Evolutionary conservation across 2,888 invertebrate genomes (phyloP).

Genomic region (Calameuta pallipes): DNA sequence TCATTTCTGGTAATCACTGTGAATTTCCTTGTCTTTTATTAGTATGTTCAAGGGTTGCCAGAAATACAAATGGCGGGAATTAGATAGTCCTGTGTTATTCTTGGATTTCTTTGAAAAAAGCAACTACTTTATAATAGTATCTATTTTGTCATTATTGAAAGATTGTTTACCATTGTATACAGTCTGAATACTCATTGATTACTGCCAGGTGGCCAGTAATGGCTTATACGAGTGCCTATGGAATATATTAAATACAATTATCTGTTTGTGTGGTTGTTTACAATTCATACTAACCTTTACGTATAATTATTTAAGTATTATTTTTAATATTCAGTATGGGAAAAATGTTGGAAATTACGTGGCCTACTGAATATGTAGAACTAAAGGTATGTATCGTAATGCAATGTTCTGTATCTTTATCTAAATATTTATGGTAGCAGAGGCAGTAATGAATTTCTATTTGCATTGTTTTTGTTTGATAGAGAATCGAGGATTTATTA

Average conservation of each 20-base stretch:
- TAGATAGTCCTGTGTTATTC: neutral
- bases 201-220: neutral
- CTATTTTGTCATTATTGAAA: neutral
- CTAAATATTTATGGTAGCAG: neutral
- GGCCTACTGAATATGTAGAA: slow-evolving; percentile 50
- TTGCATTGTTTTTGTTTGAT: slow-evolving; percentile 34
- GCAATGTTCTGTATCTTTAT: neutral
- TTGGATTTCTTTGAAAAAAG: neutral
- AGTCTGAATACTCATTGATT: neutral
- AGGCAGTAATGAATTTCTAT: slow-evolving; percentile 10
- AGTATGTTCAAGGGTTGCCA: neutral
- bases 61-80: neutral
- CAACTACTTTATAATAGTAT: neutral
- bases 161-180: neutral
- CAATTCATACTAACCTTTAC: neutral
- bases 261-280: neutral
- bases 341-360: slow-evolving; percentile 38
- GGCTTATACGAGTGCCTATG: neutral
- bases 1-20: no score
- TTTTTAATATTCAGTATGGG: slow-evolving; percentile 24
- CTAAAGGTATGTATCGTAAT: slow-evolving; percentile 42
- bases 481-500: slow-evolving; percentile 66
- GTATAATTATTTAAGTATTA: neutral
- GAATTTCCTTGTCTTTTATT: no score
- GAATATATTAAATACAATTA: neutral